These are phyloP conservation scores for Myrmecobius fasciatus DNA, from an alignment of 2,113 vertebrate species.

Conservation along the genomic window DNA sequence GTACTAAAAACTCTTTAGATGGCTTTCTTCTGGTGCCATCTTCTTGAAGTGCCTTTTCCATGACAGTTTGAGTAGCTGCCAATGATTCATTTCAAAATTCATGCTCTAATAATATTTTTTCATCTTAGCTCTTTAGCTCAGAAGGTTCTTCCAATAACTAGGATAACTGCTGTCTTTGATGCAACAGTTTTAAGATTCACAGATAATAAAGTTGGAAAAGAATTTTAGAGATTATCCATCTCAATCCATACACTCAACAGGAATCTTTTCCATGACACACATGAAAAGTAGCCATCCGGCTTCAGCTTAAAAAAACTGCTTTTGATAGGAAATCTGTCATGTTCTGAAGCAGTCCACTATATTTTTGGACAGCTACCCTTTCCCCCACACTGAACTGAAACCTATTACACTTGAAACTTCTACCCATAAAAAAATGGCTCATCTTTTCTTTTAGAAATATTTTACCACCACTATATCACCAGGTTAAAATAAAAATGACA, in stretches of 20 bases:
- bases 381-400: not conserved
- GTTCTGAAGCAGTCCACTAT: not conserved
- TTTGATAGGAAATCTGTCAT: not conserved
- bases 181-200: not conserved
- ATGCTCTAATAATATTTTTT: not conserved
- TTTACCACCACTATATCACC: not conserved
- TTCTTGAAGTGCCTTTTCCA: not conserved
- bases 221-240: not conserved
- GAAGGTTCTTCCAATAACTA: not conserved
- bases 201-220: not conserved
- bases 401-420: not conserved
- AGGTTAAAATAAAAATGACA: not conserved
- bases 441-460: not conserved
- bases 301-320: not conserved
- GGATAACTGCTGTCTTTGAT: not conserved
- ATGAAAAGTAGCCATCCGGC: not conserved
- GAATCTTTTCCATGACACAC: not conserved
- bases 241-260: not conserved
- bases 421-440: not conserved
- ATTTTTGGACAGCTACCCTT: not conserved
- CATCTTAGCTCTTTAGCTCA: not conserved
- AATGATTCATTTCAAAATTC: not conserved
- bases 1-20: not conserved
- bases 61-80: not conserved
- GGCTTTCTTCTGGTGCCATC: not conserved